Evolutionary conservation across 2,888 invertebrate genomes (phyloP), one percentile per base, ranked within the genome.

Genomic region (Didymodactylos carnosus): DNA sequence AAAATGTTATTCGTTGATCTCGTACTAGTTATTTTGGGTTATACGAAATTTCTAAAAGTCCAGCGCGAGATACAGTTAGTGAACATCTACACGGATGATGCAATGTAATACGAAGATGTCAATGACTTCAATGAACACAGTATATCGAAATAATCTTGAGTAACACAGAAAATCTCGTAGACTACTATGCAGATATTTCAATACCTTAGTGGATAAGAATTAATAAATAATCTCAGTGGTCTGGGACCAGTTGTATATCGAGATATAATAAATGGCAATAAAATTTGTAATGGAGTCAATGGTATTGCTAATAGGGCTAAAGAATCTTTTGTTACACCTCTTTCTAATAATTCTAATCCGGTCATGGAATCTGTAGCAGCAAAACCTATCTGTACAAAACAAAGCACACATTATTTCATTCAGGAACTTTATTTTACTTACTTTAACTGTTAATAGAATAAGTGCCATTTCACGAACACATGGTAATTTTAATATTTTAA

Each of bases 331-430:
- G 94, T 93, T 71, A 99, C 91, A 19, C 98, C 98, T 39, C 90
- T 90, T 83, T 95, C 97, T 1, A 97, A 91, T 71, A 99, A 85
- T 84, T 98, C 98, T 76, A 98, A 85, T 3, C 91, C 90, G 27
- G 95, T 92, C 0, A 97, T 91, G 29, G 92, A 90, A 85, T 98
- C 98, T 76, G 92, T 90, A 1, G 95, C 94, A 49, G 94, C 90
- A 85, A 97, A 98, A 5, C 93, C 92, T 78, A 94, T 87, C 92
- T 93, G 81, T 75, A 86, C 75, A 72, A 75, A 72, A 73, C 39
- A 53, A n/a, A 46, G 19, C 8, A 43, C 0, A 23, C 6, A 13
- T 27, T 35, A 35, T 25, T 35, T n/a, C 46, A 49, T 35, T 71
- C 25, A 27, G 11, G 2, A 35, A n/a, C 40, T 25, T 11, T 72